A percentile compares a stretch with the other conserved stretches of the same genome.
Conservation (phyloP, 2,113 vertebrate genomes). For the Rhynchomys soricoides region DNA sequence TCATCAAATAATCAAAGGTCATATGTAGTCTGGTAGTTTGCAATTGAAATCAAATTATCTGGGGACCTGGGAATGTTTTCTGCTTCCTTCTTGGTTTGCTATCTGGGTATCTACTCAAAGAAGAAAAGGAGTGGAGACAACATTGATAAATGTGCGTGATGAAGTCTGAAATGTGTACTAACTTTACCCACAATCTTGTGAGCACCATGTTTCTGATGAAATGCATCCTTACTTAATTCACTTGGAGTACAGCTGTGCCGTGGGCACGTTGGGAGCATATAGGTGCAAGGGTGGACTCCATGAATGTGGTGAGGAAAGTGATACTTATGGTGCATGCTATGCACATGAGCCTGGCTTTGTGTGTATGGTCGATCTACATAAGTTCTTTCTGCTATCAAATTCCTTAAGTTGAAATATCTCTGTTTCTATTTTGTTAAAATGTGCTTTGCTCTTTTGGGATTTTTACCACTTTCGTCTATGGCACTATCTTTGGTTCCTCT, state of each 20-base stretch:
- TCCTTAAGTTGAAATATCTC: neutral
- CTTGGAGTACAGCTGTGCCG: neutral
- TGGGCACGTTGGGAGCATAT: neutral
- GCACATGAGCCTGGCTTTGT: neutral
- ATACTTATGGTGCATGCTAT: too few species aligned
- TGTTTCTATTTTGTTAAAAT: conserved; percentile 3
- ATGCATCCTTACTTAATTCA: neutral
- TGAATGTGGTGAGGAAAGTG: neutral
- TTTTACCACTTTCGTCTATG: neutral
- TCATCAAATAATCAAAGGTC: conserved; percentile 57
- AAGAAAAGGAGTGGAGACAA: neutral
- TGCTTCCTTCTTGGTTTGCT: neutral
- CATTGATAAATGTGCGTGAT: neutral
- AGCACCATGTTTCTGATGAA: neutral
- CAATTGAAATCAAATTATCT: neutral
- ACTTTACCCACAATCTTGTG: rapidly evolving
- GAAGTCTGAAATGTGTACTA: neutral
- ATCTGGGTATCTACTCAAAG: neutral
- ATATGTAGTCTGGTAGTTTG: conserved; percentile 23
- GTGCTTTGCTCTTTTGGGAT: neutral
- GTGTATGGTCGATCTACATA: neutral
- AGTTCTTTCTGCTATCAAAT: neutral
- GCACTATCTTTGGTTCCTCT: neutral
- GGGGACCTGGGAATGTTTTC: neutral
- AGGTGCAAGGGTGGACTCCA: neutral